Percentiles rank a stretch among this genome's conserved stretches.
phyloP scores from a whole-genome alignment of 2,888 invertebrate species.

The Drosophila anceps region DNA sequence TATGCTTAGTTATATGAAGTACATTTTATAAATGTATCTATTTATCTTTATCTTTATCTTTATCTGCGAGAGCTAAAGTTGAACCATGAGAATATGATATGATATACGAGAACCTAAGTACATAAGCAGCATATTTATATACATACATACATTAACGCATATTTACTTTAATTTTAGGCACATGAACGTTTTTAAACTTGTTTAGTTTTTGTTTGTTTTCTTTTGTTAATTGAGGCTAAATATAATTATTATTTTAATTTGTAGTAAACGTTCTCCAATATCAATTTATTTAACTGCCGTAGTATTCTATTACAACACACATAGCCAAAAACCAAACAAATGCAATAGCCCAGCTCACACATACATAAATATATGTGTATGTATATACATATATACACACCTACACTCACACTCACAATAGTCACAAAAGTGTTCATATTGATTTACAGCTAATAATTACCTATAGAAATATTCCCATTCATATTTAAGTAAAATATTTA shows the following conservation, averaged over 20 bases:
- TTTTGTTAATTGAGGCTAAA: conserved; percentile 72
- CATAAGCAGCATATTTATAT: conserved; percentile 62
- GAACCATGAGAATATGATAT: conserved; percentile 60
- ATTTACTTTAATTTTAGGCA: conserved; percentile 25
- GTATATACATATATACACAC: conserved; percentile 24
- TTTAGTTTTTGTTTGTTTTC: conserved; percentile 66
- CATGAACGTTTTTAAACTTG: conserved; percentile 32
- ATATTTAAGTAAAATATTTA: conserved; percentile 48
- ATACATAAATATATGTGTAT: conserved; percentile 26
- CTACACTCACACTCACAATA: conserved; percentile 59
- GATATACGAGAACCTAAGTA: conserved; percentile 38
- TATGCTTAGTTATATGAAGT: conserved; percentile 40
- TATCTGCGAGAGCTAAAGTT: conserved; percentile 41
- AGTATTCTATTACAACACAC: conserved; percentile 49
- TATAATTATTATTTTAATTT: conserved; percentile 46
- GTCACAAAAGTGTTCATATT: conserved; percentile 75
- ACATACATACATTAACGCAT: conserved; percentile 37
- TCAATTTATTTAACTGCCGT: conserved; percentile 50
- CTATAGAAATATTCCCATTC: conserved; percentile 48
- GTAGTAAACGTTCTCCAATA: conserved; percentile 31
- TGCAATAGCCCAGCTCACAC: conserved; percentile 69
- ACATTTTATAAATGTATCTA: conserved; percentile 83
- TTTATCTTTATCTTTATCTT: conserved; percentile 14
- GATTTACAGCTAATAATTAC: conserved; percentile 56
- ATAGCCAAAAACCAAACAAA: conserved; percentile 51